Base-by-base conservation (phyloP, 2,113 vertebrate genomes). In the Morone saxatilis region DNA sequence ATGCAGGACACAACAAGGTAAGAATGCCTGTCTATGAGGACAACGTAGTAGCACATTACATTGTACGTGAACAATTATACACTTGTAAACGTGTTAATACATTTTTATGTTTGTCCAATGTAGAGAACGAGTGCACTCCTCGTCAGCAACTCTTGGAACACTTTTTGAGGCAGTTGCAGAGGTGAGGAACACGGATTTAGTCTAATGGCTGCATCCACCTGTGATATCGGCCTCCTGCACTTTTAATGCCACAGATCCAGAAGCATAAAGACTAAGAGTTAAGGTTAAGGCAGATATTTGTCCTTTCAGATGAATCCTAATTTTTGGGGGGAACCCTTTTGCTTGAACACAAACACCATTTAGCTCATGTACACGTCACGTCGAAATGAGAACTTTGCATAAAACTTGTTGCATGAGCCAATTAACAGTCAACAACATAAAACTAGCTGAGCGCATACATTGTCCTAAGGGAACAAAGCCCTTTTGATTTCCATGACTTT, bases 61-160 rank as follows among this genome's bases (percentile, higher is more conserved):
- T 74, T 38, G 41, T 41, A 14, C 22, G 41, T 25, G 1, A 22
- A 8, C 40, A 3, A 5, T 38, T 68, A 11, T 43, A 41, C 1
- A 67, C 0, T 17, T 25, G 6, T 22, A 36, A 63, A 51, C 51
- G 22, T 53, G 4, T 56, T 31, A 1, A 19, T 70, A 9, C 61
- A 22, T 56, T 76, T 4, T 25, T 22, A 10, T 80, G 86, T 86
- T 87, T 91, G 17, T 73, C 70, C 67, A 20, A 91, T 95, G 88
- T 93, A 95, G 98, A 99, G 90, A 98, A 92, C 16, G 98, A 99
- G 88, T 97, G 95, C 68, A 98, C 98, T 0, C 98, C 98, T 0
- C 97, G 99, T 22, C 98, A 99, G 81, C 98, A 98, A 25, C 94
- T 99, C 36, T 90, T 99, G 13, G 97, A 99, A 74, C 97, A 99